Evolutionary conservation across 1,140 invertebrate genomes (phyloP), one percentile per base, ranked within the genome.

Genomic region (Eulimnadia texana): DNA sequence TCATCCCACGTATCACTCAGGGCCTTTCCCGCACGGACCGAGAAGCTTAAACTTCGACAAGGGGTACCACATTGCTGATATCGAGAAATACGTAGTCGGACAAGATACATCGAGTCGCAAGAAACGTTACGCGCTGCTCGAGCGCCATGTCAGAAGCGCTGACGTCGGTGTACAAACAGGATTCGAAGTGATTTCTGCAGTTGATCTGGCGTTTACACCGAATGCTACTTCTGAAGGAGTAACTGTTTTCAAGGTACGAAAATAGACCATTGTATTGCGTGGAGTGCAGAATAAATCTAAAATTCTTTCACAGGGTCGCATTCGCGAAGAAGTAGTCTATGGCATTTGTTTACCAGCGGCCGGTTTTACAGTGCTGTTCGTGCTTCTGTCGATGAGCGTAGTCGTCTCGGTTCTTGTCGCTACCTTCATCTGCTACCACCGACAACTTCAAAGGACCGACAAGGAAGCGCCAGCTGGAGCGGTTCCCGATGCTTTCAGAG

Each of bases 181-280:
- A 42, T 93, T 90, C 71, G 86, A 91, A 65, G 90, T 94, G 16
- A 90, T 93, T 24, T 90, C 88, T 2, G 88, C 91, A 72, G 86
- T 88, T 11, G 91, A 94, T 72, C 73, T 94, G 20, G 88, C 87
- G 16, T 94, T 93, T 71, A 88, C 85, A 66, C 86, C 88, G 0
- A 86, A 90, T 64, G 78, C 78, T 20, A 80, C 82, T 47, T 79
- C 82, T 19, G 86, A 90, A 22, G 82, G 86, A 0, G 87, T 90
- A 0, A 88, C 86, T 6, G 84, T 89, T 20, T 66, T 66, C 59
- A 42, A 42, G 33, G 33, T 42, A 42, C 16, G 33, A 9, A 42
- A 9, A 42, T 42, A 42, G 33, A 42, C 16, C 33, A 16, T 42
- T 16, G 33, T 42, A 42, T 42, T 42, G 33, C n/a, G n/a, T n/a